Evolutionary conservation across 2,113 vertebrate genomes (phyloP).

Genomic region (Poeciliopsis turrubarensis): DNA sequence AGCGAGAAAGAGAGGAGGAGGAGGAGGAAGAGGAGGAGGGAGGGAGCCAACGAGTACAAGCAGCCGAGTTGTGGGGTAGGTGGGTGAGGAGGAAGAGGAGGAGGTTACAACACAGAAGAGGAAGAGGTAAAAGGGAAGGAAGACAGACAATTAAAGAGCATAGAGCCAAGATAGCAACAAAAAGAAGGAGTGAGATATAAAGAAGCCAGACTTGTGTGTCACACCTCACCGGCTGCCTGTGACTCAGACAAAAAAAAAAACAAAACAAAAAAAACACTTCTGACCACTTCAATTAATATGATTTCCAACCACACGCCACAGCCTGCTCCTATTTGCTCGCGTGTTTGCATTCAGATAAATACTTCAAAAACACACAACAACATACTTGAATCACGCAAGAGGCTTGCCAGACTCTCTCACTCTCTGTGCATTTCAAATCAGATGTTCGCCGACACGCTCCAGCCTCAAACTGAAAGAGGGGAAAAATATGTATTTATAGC

Average conservation of each 20-base stretch:
- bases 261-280: conserved; percentile 60
- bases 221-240: conserved; percentile 65
- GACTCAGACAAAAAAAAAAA: conserved; percentile 69
- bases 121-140: conserved; percentile 65
- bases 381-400: conserved; percentile 22
- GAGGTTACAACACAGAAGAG: conserved; percentile 47
- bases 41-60: conserved; percentile 58
- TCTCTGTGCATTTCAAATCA: conserved; percentile 9
- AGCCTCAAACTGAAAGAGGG: background rate
- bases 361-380: conserved; percentile 33
- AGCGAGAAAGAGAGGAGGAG: conserved; percentile 29
- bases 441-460: conserved; percentile 9
- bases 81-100: conserved; percentile 18
- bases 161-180: conserved; percentile 51
- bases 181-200: conserved; percentile 28
- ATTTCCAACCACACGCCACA: conserved; percentile 16
- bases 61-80: conserved; percentile 29
- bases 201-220: conserved; percentile 56
- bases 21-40: conserved; percentile 39
- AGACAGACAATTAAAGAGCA: conserved; percentile 62
- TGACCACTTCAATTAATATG: conserved; percentile 60
- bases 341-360: conserved; percentile 29
- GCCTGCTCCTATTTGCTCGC: conserved; percentile 11
- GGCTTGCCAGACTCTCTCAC: conserved; percentile 24
- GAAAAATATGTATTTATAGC: background rate